Evolutionary conservation across 2,888 invertebrate genomes (phyloP).

Genomic region (Xestia sexstrigata): DNA sequence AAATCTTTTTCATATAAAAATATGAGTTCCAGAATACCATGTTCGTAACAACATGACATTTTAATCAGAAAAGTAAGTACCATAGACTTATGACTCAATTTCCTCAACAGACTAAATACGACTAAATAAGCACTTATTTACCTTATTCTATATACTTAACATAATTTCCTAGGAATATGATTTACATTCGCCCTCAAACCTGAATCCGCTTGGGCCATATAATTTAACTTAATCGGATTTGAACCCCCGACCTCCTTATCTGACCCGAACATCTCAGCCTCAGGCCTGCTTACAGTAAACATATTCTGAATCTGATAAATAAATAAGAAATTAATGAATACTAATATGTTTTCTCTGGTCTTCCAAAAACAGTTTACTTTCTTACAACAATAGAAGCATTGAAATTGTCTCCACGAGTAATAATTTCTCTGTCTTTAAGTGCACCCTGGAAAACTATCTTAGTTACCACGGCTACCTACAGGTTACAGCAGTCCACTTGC

Average conservation of each 20-base stretch:
- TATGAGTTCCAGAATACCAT: too few species aligned
- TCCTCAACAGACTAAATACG: not conserved
- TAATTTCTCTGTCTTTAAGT: not conserved
- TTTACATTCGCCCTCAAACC: constrained; percentile 42
- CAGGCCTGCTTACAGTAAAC: constrained; percentile 31
- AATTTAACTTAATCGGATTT: constrained; percentile 61
- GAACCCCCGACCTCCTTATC: constrained; percentile 56
- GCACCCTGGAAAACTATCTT: not conserved
- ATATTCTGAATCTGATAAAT: constrained; percentile 51
- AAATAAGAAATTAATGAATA: constrained; percentile 32
- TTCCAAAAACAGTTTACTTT: not conserved
- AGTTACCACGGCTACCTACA: too few species aligned
- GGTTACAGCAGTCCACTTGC: too few species aligned
- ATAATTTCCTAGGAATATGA: constrained; percentile 38
- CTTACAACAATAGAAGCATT: not conserved
- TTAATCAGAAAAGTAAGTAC: not conserved
- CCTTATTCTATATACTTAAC: constrained; percentile 5
- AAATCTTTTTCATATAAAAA: too few species aligned
- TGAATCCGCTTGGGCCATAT: constrained; percentile 39
- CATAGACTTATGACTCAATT: not conserved
- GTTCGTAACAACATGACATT: too few species aligned
- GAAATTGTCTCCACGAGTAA: too few species aligned
- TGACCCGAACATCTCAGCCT: constrained; percentile 45
- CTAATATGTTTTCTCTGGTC: not conserved
- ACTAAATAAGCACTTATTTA: constrained; percentile 22